Percentiles rank a stretch among this genome's conserved stretches.
phyloP scores from a whole-genome alignment of 1,140 invertebrate genomes.

The Rhagoletis zephyria region DNA sequence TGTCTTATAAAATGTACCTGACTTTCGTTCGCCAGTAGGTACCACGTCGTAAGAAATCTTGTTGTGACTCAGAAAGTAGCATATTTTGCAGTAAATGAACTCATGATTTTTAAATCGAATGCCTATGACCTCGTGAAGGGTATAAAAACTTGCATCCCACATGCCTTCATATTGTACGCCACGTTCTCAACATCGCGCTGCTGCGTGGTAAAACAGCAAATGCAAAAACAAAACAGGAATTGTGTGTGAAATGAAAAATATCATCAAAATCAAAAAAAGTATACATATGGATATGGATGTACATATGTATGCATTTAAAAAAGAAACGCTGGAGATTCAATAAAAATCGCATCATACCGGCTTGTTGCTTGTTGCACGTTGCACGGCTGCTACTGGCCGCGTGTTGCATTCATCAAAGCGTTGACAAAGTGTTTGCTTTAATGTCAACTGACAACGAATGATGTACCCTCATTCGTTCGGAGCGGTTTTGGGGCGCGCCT shows the following conservation, averaged over 20 bases:
- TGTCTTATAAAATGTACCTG: too few relatives aligned
- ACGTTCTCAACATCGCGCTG: not conserved
- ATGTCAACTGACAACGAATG: slow-evolving; percentile 56
- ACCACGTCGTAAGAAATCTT: too few relatives aligned
- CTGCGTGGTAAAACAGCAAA: not conserved
- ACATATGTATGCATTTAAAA: not conserved
- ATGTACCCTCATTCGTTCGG: slow-evolving; percentile 2
- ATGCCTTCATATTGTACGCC: not conserved
- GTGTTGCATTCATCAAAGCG: slow-evolving; percentile 52
- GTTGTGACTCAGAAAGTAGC: too few relatives aligned
- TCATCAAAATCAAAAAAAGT: not conserved
- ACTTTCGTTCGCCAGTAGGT: too few relatives aligned
- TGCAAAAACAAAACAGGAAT: not conserved
- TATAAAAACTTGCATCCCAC: not conserved
- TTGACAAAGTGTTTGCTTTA: slow-evolving; percentile 57
- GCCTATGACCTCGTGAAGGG: not conserved
- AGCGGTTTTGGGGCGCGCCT: not conserved
- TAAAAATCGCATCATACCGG: slow-evolving; percentile 5
- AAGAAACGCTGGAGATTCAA: not conserved
- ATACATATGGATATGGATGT: not conserved
- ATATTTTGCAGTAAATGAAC: too few relatives aligned
- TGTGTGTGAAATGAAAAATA: not conserved
- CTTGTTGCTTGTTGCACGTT: not conserved
- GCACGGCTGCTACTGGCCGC: slow-evolving; percentile 5
- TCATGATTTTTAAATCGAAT: slow-evolving; percentile 40